A percentile compares a stretch with the other conserved stretches of the same genome.
Conservation (phyloP, 2,113 vertebrate species). For the Spheniscus mendiculus region DNA sequence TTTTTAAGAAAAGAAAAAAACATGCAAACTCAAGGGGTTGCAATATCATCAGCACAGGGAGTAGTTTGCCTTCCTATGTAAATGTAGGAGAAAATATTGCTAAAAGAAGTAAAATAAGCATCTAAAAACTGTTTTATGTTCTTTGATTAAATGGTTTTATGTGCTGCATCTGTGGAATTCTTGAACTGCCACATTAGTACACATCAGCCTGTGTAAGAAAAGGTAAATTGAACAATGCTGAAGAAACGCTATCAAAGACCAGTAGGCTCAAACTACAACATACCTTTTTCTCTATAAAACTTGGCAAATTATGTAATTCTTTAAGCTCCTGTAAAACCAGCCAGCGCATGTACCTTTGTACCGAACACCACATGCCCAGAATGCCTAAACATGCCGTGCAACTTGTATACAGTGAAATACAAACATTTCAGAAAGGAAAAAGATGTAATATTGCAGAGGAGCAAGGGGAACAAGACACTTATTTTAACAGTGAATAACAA, state of each 20-base stretch:
- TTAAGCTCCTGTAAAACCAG: not conserved
- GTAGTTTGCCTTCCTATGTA: not conserved
- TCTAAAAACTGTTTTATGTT: not conserved
- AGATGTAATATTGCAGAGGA: not conserved
- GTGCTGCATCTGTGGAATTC: not conserved
- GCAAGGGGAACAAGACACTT: not conserved
- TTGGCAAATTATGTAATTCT: not conserved
- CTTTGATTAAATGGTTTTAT: not conserved
- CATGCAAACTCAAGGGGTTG: not conserved
- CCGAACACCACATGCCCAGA: not conserved
- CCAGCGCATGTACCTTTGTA: not conserved
- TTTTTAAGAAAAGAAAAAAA: not conserved
- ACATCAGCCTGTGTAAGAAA: not conserved
- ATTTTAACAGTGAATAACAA: not conserved
- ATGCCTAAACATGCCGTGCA: not conserved
- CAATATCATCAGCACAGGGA: not conserved
- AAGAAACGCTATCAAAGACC: not conserved
- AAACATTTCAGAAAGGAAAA: not conserved
- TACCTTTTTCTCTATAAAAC: not conserved
- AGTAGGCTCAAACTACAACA: not conserved
- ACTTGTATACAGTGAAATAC: not conserved
- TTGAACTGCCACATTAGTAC: not conserved
- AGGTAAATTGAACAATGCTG: not conserved
- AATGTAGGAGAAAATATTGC: not conserved
- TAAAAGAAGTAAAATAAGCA: not conserved